phyloP scores from a whole-genome alignment of 2,888 invertebrate species.

The Cyclophora albipunctata region DNA sequence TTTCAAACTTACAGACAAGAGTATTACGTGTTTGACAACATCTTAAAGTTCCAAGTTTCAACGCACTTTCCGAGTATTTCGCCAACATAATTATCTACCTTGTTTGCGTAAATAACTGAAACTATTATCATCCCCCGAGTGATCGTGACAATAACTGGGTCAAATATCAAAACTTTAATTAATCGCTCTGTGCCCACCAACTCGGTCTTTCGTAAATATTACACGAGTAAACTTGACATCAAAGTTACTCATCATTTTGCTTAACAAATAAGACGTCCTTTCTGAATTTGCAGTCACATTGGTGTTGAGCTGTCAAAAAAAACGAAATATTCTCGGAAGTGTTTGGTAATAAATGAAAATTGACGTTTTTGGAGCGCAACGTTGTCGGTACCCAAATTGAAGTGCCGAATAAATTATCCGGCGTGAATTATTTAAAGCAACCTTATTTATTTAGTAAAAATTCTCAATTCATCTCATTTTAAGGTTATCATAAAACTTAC shows the following conservation, averaged over 20 bases:
- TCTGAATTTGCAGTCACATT: background rate
- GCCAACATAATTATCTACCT: too few relatives aligned
- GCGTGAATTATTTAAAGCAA: too few relatives aligned
- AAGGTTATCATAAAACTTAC: slow-evolving; percentile 28
- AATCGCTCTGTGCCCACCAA: slow-evolving; percentile 5
- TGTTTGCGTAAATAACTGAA: too few relatives aligned
- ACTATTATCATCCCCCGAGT: too few relatives aligned
- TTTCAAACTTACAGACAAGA: too few relatives aligned
- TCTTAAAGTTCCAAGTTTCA: too few relatives aligned
- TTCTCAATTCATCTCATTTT: too few relatives aligned
- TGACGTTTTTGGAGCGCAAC: slow-evolving; percentile 14
- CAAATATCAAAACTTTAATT: slow-evolving; percentile 15
- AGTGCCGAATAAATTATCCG: too few relatives aligned
- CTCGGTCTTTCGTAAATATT: slow-evolving; percentile 10
- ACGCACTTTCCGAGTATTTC: too few relatives aligned
- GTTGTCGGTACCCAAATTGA: background rate
- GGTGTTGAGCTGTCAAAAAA: background rate
- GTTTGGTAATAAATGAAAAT: slow-evolving; percentile 7
- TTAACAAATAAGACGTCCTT: background rate
- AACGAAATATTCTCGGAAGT: background rate
- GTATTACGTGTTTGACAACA: too few relatives aligned
- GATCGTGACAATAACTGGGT: slow-evolving; percentile 4
- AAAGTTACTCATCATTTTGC: background rate
- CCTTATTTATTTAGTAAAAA: too few relatives aligned
- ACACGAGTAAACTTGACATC: slow-evolving; percentile 5